Conservation (phyloP, 2,113 vertebrate genomes). For the Promerops cafer region DNA sequence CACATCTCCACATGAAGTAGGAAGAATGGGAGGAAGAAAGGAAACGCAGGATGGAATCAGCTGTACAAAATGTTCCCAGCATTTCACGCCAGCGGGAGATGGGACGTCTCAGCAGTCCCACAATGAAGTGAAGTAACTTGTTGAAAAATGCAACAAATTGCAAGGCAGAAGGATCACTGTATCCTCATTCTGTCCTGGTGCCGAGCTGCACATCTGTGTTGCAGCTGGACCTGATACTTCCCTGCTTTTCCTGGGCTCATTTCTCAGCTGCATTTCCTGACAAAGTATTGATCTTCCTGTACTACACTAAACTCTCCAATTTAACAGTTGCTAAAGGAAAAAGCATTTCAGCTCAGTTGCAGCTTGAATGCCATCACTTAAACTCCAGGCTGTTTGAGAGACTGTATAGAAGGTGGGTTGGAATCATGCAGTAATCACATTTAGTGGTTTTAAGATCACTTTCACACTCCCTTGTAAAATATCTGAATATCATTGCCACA, state of each 20-base stretch:
- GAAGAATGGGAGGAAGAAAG: background rate
- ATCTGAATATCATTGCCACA: background rate
- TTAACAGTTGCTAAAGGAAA: background rate
- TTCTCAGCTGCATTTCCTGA: background rate
- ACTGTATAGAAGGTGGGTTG: accelerated
- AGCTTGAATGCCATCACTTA: background rate
- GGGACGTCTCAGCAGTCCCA: background rate
- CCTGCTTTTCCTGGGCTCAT: background rate
- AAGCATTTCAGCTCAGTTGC: background rate
- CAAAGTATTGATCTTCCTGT: background rate
- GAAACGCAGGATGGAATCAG: background rate
- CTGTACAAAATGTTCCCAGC: background rate
- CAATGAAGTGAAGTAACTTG: background rate
- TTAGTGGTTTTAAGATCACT: background rate
- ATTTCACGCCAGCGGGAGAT: background rate
- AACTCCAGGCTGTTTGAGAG: background rate
- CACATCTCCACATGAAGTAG: background rate
- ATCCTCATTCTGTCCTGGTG: background rate
- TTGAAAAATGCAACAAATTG: background rate
- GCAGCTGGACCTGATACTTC: background rate
- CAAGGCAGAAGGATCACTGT: background rate
- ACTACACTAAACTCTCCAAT: background rate
- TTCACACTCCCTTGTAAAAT: background rate
- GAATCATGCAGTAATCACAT: background rate
- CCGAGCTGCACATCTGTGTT: background rate